Conservation (phyloP, 2,888 invertebrate genomes). For the Acanthosoma haemorrhoidale region DNA sequence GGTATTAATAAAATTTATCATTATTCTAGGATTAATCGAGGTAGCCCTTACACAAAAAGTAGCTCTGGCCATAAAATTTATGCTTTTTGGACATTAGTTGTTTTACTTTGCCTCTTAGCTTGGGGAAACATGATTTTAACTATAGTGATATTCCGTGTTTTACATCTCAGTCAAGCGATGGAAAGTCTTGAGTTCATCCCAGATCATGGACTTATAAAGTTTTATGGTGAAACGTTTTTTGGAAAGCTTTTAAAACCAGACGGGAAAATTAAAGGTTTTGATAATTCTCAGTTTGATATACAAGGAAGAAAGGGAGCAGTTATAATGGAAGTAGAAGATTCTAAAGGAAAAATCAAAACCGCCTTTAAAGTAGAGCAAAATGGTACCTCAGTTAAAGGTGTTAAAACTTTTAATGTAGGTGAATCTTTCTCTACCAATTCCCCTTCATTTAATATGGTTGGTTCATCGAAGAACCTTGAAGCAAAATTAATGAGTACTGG, state of each 20-base stretch:
- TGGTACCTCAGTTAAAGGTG: slow-evolving; percentile 63
- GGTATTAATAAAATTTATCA: no score
- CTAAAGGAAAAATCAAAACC: slow-evolving; percentile 43
- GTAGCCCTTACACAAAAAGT: background rate
- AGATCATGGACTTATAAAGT: slow-evolving; percentile 67
- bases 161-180: slow-evolving; percentile 67
- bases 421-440: slow-evolving; percentile 70
- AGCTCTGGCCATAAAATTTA: slow-evolving; percentile 41
- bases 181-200: slow-evolving; percentile 77
- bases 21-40: background rate
- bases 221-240: slow-evolving; percentile 70
- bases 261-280: slow-evolving; percentile 55
- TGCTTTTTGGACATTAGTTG: slow-evolving; percentile 68
- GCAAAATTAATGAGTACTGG: slow-evolving; percentile 58
- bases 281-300: slow-evolving; percentile 48
- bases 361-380: slow-evolving; percentile 57
- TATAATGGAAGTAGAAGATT: slow-evolving; percentile 45
- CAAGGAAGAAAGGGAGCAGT: slow-evolving; percentile 46
- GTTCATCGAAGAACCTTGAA: slow-evolving; percentile 50
- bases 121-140: slow-evolving; percentile 72
- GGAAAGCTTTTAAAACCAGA: slow-evolving; percentile 69
- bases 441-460: slow-evolving; percentile 65
- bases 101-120: slow-evolving; percentile 63
- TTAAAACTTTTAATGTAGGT: slow-evolving; percentile 60
- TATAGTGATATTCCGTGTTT: slow-evolving; percentile 71